Evolutionary conservation across 2,797 vertebrate species (phyloP), one percentile per base, ranked within the genome.

Genomic region (Rhinella marina): DNA sequence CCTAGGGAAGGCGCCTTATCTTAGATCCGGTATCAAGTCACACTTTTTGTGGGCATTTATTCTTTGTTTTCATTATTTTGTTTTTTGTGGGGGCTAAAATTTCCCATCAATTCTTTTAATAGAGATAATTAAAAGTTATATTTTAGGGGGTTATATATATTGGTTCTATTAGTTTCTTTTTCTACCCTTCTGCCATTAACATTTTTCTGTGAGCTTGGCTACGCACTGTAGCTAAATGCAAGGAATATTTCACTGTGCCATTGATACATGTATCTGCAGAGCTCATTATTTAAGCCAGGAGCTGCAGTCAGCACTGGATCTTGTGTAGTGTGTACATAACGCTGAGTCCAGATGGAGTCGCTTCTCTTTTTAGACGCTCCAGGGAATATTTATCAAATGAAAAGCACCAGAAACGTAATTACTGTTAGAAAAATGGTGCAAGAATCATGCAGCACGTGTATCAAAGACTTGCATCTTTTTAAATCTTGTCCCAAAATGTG

Each of bases 211-310:
- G n/a, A n/a, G 14, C 27, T 41, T 41, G 27, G 68, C 27, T 17
- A 41, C 29, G 7, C 48, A 19, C 57, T 59, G 0, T 19, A 17
- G 13, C 29, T 72, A 72, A 41, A 72, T 17, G 68, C 29, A 72
- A 32, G 29, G 29, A 29, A 72, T 29, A 29, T 41, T 29, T 19
- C 19, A 72, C 41, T 72, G 19, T 29, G 68, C 68, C 16, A 17
- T 21, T 72, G 68, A 72, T 72, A 41, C 68, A 72, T 72, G 68
- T 72, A 72, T 72, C 68, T 72, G 68, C 68, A 72, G 68, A 72
- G 68, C 68, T 72, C 68, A 9, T 72, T 72, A 72, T 14, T 1
- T 16, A 73, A 11, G 7, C 29, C 14, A 32, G 27, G 16, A 73
- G 70, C 32, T 21, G 70, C 70, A 32, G 70, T 73, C 70, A 73